These are phyloP conservation scores for Aldrovandia affinis DNA, from an alignment of 2,797 vertebrate genomes.

Conservation along the genomic window DNA sequence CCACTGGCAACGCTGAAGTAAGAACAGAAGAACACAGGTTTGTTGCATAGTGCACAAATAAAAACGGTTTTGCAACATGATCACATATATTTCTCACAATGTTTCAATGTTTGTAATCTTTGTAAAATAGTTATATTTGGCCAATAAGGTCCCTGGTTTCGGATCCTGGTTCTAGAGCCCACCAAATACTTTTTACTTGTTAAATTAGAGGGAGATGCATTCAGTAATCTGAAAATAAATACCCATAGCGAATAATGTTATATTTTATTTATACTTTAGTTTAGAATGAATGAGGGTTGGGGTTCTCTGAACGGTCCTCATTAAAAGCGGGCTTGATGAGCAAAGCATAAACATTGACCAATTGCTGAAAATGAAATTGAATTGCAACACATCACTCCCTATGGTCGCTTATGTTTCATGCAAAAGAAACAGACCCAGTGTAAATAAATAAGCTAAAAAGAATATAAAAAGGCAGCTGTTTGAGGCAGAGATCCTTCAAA, in stretches of 20 bases:
- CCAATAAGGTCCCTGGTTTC: background rate
- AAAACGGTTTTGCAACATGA: background rate
- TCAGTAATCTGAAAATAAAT: background rate
- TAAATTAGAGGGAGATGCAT: no score
- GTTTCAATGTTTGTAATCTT: background rate
- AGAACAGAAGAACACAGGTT: background rate
- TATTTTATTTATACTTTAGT: background rate
- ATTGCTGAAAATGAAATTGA: background rate
- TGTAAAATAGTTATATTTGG: background rate
- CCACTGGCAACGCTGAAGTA: background rate
- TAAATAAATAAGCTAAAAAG: background rate
- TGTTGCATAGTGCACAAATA: background rate
- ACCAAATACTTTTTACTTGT: no score
- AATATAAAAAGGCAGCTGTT: background rate
- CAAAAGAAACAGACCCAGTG: background rate
- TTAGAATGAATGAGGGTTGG: background rate
- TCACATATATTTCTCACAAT: background rate
- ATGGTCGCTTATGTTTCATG: background rate
- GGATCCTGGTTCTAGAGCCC: background rate
- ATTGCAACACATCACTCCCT: background rate
- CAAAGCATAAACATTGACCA: background rate
- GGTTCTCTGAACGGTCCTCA: background rate
- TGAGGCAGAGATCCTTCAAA: background rate
- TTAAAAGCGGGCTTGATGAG: background rate
- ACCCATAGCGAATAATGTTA: background rate